Base-by-base conservation (phyloP, 2,113 vertebrate genomes). In the Urocitellus parryii region DNA sequence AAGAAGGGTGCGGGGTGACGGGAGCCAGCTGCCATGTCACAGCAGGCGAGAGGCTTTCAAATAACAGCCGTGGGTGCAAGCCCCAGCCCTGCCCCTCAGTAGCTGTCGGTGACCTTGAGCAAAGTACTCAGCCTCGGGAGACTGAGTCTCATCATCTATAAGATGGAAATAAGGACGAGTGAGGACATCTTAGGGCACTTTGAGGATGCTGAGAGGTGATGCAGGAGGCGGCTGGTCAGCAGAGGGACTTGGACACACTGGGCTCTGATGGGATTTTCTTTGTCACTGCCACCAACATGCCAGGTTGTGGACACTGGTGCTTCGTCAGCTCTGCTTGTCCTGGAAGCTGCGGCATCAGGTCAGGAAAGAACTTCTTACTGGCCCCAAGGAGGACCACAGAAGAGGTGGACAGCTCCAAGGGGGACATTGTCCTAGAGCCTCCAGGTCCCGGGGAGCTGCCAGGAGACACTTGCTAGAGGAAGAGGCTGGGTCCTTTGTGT, bases 221-320 rank as follows among this genome's bases (percentile, higher is more conserved):
- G 24, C 7, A 0, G 0, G 0, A 5, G 51, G 20, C 8, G 3
- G 6, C 5, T 32, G 72, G 68, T n/a, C 48, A 3, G 63, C 51
- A 13, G 65, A 51, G 34, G 24, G 42, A 45, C 17, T 45, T 42
- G 17, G 3, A 14, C 18, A 12, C 0, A 3, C 11, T 3, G 1
- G 37, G 8, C 72, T 34, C 67, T 20, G 32, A 8, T 42, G 29
- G 10, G 45, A 45, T 2, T 51, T 51, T 20, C 13, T 74, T 76
- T n/a, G 2, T 39, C 14, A 0, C 22, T 0, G 1, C 42, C 83
- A 24, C 34, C 45, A 14, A 0, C 0, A 24, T 34, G 34, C 76
- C 58, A 16, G 8, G 25, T 39, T 2, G 0, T 11, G 10, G 65
- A 42, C 53, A 10, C 16, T 5, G 2, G 1, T 12, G 8, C 76